A percentile compares a stretch with the other conserved stretches of the same genome.
phyloP scores from a whole-genome alignment of 2,888 invertebrate genomes.

The Onthophagus sagittarius region DNA sequence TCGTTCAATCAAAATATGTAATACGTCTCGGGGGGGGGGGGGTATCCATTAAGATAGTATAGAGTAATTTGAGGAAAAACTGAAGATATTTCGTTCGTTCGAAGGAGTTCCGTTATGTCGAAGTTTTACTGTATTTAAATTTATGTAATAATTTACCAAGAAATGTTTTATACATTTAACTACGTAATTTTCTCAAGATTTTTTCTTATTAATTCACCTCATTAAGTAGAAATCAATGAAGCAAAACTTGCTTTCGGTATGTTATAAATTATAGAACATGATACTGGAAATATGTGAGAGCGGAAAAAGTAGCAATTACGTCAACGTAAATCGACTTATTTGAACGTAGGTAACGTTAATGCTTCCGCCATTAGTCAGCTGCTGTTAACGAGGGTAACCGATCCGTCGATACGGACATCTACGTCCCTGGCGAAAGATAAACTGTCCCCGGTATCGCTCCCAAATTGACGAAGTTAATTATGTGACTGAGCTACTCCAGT shows the following conservation, averaged over 20 bases:
- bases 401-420: slow-evolving; percentile 42
- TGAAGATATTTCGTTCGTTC: too few relatives aligned
- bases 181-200: neutral
- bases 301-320: slow-evolving; percentile 46
- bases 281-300: slow-evolving; percentile 20
- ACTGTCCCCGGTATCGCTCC: slow-evolving; percentile 10
- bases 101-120: too few relatives aligned
- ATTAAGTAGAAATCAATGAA: neutral
- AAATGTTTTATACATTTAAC: too few relatives aligned
- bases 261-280: neutral
- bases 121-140: too few relatives aligned
- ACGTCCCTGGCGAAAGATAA: slow-evolving; percentile 18
- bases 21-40: too few relatives aligned
- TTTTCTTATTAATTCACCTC: neutral
- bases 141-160: too few relatives aligned
- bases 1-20: too few relatives aligned
- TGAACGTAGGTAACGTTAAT: slow-evolving; percentile 47
- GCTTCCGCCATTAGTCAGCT: slow-evolving; percentile 51
- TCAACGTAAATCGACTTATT: slow-evolving; percentile 46
- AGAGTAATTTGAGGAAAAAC: too few relatives aligned
- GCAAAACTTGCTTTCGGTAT: neutral
- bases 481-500: neutral
- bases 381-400: slow-evolving; percentile 49
- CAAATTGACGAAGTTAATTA: slow-evolving; percentile 21
- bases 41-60: too few relatives aligned